A percentile compares a stretch with the other conserved stretches of the same genome.
These are phyloP conservation scores for Cercocebus atys DNA, from an alignment of 2,113 vertebrate genomes.

Conservation along the genomic window DNA sequence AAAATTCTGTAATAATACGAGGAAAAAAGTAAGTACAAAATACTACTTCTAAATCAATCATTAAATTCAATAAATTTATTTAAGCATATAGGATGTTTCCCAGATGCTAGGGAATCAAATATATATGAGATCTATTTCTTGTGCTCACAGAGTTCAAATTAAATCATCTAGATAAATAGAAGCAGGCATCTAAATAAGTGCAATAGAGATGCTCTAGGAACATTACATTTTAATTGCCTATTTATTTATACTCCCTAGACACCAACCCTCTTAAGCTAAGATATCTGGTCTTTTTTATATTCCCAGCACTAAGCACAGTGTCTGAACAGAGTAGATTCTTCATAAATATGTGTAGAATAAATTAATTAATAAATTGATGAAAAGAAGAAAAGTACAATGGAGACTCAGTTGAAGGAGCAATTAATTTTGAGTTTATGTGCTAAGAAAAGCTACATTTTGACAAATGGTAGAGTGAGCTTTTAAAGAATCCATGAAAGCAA, in stretches of 20 bases:
- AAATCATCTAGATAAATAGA: constrained; percentile 46
- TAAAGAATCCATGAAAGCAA: background rate
- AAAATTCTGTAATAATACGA: constrained; percentile 20
- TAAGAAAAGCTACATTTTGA: background rate
- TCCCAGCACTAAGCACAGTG: constrained; percentile 13
- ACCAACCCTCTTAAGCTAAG: background rate
- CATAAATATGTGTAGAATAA: constrained; percentile 42
- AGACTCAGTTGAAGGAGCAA: background rate
- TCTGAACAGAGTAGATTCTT: background rate
- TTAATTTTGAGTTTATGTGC: background rate
- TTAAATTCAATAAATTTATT: background rate
- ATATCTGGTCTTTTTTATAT: background rate
- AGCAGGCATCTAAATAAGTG: constrained; percentile 27
- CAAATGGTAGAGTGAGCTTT: background rate
- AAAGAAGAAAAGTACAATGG: background rate
- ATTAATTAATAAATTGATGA: background rate
- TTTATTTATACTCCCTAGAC: background rate
- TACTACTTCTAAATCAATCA: background rate
- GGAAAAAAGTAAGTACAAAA: background rate
- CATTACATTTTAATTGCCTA: background rate
- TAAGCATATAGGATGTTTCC: background rate
- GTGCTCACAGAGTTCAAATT: constrained; percentile 18
- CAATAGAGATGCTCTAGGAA: background rate
- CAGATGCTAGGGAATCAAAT: constrained; percentile 1
- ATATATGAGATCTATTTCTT: background rate